Percentiles rank a stretch among this genome's conserved stretches.
Conservation (phyloP, 1,140 invertebrate species). For the Chlorops oryzae region DNA sequence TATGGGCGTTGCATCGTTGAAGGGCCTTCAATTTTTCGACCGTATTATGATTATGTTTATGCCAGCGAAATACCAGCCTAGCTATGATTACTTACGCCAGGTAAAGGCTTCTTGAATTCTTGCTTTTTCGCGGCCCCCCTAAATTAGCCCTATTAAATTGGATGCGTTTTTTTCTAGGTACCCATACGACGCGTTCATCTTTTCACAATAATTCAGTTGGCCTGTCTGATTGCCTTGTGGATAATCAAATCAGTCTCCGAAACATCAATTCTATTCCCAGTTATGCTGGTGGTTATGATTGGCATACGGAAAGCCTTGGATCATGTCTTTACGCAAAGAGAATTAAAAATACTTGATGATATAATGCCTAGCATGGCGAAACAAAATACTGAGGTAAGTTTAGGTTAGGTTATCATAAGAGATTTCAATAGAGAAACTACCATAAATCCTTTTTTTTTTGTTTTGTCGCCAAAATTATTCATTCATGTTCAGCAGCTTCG, state of each 20-base stretch:
- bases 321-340: slow-evolving; percentile 83
- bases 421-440: no score
- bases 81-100: slow-evolving; percentile 95
- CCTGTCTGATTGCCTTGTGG: slow-evolving; percentile 89
- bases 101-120: no score
- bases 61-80: slow-evolving; percentile 99
- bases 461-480: no score
- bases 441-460: no score
- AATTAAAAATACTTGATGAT: slow-evolving; percentile 95
- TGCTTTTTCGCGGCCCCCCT: slow-evolving; percentile 8
- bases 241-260: slow-evolving; percentile 89
- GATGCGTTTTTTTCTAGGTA: slow-evolving; percentile 57
- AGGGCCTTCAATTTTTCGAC: slow-evolving; percentile 94
- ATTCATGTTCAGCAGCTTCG: no score
- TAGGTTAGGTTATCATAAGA: no score
- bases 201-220: slow-evolving; percentile 89
- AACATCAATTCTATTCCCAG: slow-evolving; percentile 95
- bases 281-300: slow-evolving; percentile 98
- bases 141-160: neutral
- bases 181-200: slow-evolving; percentile 88
- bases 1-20: slow-evolving; percentile 96
- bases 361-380: slow-evolving; percentile 92
- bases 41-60: slow-evolving; percentile 93
- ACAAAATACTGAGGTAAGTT: no score
- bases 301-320: slow-evolving; percentile 91